Percentiles rank a stretch among this genome's conserved stretches.
phyloP scores from a whole-genome alignment of 2,888 invertebrate species.

The Cepaea hortensis region DNA sequence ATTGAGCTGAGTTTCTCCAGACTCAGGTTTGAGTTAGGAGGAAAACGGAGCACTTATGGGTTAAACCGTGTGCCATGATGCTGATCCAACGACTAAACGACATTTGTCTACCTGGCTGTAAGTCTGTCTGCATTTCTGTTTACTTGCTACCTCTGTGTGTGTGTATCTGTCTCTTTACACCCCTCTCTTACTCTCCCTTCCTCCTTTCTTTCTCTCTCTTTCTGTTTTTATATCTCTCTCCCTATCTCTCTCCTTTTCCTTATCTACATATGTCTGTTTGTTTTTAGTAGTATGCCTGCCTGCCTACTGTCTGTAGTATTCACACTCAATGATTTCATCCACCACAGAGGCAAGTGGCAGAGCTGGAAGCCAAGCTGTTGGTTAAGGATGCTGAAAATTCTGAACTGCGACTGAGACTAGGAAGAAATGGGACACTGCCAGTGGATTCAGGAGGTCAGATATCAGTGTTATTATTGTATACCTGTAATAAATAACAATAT shows the following conservation, averaged over 20 bases:
- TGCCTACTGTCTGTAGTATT: too few relatives aligned
- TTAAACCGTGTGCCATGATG: too few relatives aligned
- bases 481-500: background rate
- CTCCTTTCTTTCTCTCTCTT: background rate
- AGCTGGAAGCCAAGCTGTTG: conserved; percentile 71
- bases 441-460: conserved; percentile 3
- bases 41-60: too few relatives aligned
- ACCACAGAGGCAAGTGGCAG: conserved; percentile 71
- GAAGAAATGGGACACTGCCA: conserved; percentile 70
- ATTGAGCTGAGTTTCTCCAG: too few relatives aligned
- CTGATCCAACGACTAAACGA: too few relatives aligned
- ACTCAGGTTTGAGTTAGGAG: too few relatives aligned
- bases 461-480: background rate
- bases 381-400: conserved; percentile 74
- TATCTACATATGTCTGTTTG: background rate
- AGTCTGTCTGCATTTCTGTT: too few relatives aligned
- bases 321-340: background rate
- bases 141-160: too few relatives aligned
- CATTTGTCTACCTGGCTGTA: background rate
- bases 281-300: too few relatives aligned
- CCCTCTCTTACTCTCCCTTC: background rate
- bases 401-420: conserved; percentile 68
- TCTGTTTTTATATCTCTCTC: background rate
- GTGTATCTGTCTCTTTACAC: background rate
- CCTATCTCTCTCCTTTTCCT: background rate